Percentiles rank a stretch among this genome's conserved stretches.
phyloP scores from a whole-genome alignment of 2,113 vertebrate species.

The Psammodynastes pulverulentus region DNA sequence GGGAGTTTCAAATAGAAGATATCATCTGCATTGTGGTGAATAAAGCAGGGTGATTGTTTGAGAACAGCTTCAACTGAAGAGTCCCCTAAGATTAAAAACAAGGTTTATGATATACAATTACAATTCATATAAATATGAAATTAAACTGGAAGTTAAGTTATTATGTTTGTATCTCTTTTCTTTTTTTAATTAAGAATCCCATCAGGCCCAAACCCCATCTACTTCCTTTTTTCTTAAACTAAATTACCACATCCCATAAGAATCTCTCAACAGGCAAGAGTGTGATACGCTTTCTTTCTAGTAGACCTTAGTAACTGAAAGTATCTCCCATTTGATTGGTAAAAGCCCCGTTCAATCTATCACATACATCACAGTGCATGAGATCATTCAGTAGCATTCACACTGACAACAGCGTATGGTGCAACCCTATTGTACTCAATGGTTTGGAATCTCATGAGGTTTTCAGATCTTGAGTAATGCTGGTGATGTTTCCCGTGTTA shows the following conservation, averaged over 20 bases:
- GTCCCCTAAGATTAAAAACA: background rate
- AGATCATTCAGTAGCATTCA: background rate
- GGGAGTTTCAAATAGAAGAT: background rate
- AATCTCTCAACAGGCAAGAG: background rate
- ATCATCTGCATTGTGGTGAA: background rate
- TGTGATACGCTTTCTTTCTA: background rate
- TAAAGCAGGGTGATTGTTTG: background rate
- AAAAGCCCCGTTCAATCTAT: background rate
- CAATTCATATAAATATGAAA: background rate
- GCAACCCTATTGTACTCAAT: background rate
- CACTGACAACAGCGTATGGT: background rate
- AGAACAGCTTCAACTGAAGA: background rate
- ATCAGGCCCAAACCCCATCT: background rate
- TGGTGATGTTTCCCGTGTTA: background rate
- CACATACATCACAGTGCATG: background rate
- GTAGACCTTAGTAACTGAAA: background rate
- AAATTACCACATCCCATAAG: background rate
- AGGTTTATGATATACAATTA: background rate
- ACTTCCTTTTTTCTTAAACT: background rate
- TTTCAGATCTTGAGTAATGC: background rate
- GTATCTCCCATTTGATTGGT: background rate
- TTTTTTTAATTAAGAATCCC: background rate
- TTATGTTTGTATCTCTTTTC: background rate
- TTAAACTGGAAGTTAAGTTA: background rate
- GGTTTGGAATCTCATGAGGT: background rate